Base-by-base conservation (phyloP, 53 echinoderm and acorn worm species). In the Paracentrotus lividus region DNA sequence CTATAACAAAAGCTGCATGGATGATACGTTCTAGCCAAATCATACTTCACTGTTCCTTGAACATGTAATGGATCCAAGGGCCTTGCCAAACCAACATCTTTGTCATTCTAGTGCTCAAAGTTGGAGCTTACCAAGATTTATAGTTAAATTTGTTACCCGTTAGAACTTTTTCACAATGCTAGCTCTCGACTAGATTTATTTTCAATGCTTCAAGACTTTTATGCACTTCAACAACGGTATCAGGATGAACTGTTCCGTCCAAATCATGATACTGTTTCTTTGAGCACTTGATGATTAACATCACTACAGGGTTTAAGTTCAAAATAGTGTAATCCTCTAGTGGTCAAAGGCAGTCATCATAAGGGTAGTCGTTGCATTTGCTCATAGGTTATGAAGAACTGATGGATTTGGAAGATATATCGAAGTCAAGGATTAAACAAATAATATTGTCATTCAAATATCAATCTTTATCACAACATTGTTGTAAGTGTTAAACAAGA, bases 351-450 rank as follows among this genome's bases (percentile, higher is more conserved):
- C 20, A 77, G 77, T 31, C 95, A 90, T 98, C 96, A 98, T 96
- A 98, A 94, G 7, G 96, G 96, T 49, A 98, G 96, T 76, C 94
- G 95, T 92, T 96, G 97, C 93, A 98, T 77, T 92, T 98, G 98
- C 93, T 98, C 98, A 49, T 94, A 98, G 10, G 96, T 94, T 43
- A 98, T 93, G 91, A 98, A 98, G 88, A 98, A 98, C 98, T 98
- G 95, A 77, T 27, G n/a, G 23, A 31, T 36, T 51, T 51, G 6
- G 51, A 51, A 12, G 12, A 51, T 51, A 51, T 8, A 51, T 51
- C n/a, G 51, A 12, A 8, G 36, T 93, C 13, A 55, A 86, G 49
- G 27, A 23, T 24, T 40, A 65, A 69, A 49, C 29, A 69, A 10
- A 8, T 61, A 0, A 27, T 27, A 26, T 8, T 61, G 61, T 8